Evolutionary conservation across 2,888 invertebrate genomes (phyloP), one percentile per base, ranked within the genome.

Genomic region (Dorcus parallelipipedus): DNA sequence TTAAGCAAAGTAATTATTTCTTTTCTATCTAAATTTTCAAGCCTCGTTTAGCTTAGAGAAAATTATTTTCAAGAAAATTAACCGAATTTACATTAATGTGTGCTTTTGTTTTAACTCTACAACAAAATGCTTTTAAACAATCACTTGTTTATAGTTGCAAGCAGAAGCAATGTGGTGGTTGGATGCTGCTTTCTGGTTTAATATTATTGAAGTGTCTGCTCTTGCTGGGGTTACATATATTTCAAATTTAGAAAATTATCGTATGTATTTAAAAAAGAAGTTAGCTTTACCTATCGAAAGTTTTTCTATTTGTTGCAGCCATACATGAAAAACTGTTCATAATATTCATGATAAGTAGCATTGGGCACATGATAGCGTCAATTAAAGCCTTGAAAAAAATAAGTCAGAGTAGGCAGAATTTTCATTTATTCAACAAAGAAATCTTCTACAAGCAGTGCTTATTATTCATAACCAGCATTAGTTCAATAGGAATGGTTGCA

Each of bases 211-310:
- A 82, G 85, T 95, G 66, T 86, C 87, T 61, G 87, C 93, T 53
- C 82, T 95, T n/a, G 90, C 92, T 64, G 94, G 94, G 54, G 95
- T 95, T 41, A 94, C 95, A 10, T 95, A 94, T 76, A 90, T 96
- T 75, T 94, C 95, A 63, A 96, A 96, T 80, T 86, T 89, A 76
- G 95, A 96, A 81, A 95, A 96, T 78, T 96, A 95, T 82, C 93
- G 95, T 95, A 82, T 90, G 92, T 87, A 83, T 85, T 57, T 81
- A 93, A 50, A 5, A 6, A 40, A n/a, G 38, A 7, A n/a, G 7
- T 49, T 49, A 49, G n/a, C n/a, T 42, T 38, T 40, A 9, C 26
- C 7, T 33, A 33, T 33, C 26, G 9, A 41, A 41, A 41, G 7
- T 9, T 6, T 41, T n/a, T 41, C 7, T 41, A 9, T 45, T 9